Percentiles rank a stretch among this genome's conserved stretches.
These are phyloP conservation scores for Oriolus oriolus DNA, from an alignment of 2,113 vertebrate species.

Conservation along the genomic window DNA sequence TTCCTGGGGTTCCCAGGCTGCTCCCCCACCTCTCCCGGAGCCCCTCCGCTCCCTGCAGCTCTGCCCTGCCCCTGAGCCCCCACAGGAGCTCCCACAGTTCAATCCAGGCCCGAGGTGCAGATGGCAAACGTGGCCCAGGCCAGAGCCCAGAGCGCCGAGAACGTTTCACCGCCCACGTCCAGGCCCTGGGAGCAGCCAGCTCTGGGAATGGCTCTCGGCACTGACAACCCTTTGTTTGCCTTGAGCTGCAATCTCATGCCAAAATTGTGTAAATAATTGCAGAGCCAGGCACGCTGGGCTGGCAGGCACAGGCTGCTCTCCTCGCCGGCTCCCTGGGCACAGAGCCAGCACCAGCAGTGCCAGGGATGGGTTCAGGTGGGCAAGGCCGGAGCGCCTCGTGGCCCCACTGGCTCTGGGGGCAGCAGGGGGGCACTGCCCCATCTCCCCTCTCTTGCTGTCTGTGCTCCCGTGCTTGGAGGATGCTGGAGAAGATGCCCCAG, in stretches of 20 bases:
- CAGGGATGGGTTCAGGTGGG: background rate
- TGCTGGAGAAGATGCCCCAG: background rate
- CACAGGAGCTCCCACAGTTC: background rate
- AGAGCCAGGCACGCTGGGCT: background rate
- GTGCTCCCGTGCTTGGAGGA: background rate
- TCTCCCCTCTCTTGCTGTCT: background rate
- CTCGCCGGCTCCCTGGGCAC: background rate
- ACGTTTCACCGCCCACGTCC: background rate
- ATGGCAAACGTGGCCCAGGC: background rate
- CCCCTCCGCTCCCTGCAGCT: background rate
- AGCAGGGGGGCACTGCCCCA: background rate
- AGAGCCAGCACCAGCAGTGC: background rate
- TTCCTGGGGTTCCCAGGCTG: background rate
- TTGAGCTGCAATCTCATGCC: background rate
- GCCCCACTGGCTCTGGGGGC: background rate
- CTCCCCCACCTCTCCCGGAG: fast-evolving
- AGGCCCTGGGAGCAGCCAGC: background rate
- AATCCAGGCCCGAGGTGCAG: background rate
- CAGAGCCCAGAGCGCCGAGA: background rate
- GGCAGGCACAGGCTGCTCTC: background rate
- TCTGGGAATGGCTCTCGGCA: background rate
- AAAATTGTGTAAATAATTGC: fast-evolving
- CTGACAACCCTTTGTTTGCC: background rate
- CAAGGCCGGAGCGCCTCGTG: background rate
- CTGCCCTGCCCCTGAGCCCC: background rate